These are phyloP conservation scores for Orientallactaga sibirica DNA, from an alignment of 2,797 vertebrate genomes.

Conservation along the genomic window DNA sequence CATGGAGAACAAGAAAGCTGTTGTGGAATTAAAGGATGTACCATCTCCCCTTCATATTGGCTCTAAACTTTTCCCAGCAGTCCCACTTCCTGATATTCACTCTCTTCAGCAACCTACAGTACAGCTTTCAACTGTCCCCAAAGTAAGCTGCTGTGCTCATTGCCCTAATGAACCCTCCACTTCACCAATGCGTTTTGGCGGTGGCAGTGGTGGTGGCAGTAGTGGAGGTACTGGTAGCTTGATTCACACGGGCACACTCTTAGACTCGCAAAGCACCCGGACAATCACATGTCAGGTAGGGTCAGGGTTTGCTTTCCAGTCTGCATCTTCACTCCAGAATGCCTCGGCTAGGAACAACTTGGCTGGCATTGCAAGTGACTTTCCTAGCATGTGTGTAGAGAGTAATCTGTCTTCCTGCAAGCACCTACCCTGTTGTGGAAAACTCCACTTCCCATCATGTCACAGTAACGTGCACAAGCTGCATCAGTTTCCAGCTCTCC, in stretches of 20 bases:
- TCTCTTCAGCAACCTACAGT: constrained; percentile 90
- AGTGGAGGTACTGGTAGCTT: constrained; percentile 87
- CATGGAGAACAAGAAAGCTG: constrained; percentile 95
- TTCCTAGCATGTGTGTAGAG: constrained; percentile 88
- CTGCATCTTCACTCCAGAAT: constrained; percentile 87
- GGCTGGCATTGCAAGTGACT: constrained; percentile 84
- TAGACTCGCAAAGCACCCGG: constrained; percentile 88
- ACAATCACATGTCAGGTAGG: constrained; percentile 91
- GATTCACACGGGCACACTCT: constrained; percentile 87
- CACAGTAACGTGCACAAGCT: constrained; percentile 87
- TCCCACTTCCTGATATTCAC: constrained; percentile 90
- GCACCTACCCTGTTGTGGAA: constrained; percentile 92
- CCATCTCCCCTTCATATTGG: constrained; percentile 92
- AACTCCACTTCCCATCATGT: constrained; percentile 90
- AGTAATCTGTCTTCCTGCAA: constrained; percentile 88
- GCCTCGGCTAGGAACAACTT: constrained; percentile 84
- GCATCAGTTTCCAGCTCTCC: constrained; percentile 87
- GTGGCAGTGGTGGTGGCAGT: constrained; percentile 80
- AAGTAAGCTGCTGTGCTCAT: constrained; percentile 96
- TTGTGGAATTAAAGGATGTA: constrained; percentile 95
- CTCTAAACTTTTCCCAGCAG: constrained; percentile 91
- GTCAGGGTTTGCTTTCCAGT: constrained; percentile 87
- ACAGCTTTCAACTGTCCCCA: constrained; percentile 90
- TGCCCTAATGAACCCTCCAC: constrained; percentile 90
- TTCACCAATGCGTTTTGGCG: constrained; percentile 87